Conservation (phyloP, 2,888 invertebrate genomes). For the Biston betularia region DNA sequence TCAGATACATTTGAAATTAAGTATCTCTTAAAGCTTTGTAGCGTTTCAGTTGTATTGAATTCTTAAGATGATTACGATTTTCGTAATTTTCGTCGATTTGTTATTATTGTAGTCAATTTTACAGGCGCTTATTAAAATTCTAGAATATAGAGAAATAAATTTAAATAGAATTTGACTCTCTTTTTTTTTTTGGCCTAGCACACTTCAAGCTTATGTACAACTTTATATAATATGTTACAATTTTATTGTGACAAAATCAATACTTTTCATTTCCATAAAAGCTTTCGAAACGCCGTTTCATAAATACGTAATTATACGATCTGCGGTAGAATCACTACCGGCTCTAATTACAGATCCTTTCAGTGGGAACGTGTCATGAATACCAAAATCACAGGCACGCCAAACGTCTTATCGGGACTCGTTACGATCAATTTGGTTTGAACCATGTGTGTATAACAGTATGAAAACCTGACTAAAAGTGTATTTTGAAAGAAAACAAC, state of each 20-base stretch:
- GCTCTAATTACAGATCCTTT: slow-evolving; percentile 51
- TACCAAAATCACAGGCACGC: slow-evolving; percentile 57
- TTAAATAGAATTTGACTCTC: no score
- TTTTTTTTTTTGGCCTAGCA: no score
- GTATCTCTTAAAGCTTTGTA: no score
- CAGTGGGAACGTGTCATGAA: slow-evolving; percentile 62
- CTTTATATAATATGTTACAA: background rate
- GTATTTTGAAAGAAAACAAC: background rate
- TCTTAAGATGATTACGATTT: no score
- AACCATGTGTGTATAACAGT: slow-evolving; percentile 3
- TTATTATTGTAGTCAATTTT: no score
- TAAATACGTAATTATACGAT: slow-evolving; percentile 47
- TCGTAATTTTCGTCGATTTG: no score
- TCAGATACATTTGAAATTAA: no score
- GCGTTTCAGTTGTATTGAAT: no score
- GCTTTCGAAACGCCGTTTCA: slow-evolving; percentile 37
- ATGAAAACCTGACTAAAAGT: background rate
- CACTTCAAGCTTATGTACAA: no score
- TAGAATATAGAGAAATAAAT: no score
- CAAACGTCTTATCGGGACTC: slow-evolving; percentile 51
- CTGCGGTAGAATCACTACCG: slow-evolving; percentile 54
- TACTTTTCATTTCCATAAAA: slow-evolving; percentile 12
- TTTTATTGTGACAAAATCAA: background rate
- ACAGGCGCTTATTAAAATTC: no score
- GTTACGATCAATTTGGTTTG: slow-evolving; percentile 52